Percentiles rank a stretch among this genome's conserved stretches.
Conservation (phyloP, 2,888 invertebrate genomes). For the Andricus curvator region DNA sequence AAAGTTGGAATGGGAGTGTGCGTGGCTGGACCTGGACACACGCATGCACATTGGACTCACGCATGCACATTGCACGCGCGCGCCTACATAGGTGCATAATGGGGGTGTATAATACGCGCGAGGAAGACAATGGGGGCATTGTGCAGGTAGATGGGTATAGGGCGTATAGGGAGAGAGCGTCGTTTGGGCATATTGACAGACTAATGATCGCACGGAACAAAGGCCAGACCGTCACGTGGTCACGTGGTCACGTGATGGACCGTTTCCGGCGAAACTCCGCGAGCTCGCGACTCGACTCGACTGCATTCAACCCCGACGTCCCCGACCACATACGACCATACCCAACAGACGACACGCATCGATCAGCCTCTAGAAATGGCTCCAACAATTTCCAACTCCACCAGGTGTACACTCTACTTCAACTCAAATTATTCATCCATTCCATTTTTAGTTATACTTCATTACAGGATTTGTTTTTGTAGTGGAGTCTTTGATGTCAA, state of each 20-base stretch:
- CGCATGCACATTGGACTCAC: constrained; percentile 64
- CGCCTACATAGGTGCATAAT: constrained; percentile 73
- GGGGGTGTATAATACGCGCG: constrained; percentile 75
- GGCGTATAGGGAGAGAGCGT: constrained; percentile 67
- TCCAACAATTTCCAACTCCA: not conserved
- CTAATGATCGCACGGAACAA: constrained; percentile 77
- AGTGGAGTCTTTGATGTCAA: too few species aligned
- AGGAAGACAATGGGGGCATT: constrained; percentile 77
- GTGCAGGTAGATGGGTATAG: constrained; percentile 74
- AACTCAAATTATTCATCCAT: not conserved
- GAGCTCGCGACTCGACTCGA: constrained; percentile 59
- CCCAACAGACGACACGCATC: constrained; percentile 70
- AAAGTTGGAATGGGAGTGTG: constrained; percentile 34
- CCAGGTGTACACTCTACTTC: not conserved
- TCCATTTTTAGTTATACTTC: not conserved
- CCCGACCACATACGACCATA: constrained; percentile 56
- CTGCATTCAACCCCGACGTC: constrained; percentile 57
- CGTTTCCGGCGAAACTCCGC: constrained; percentile 74
- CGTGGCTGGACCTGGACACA: constrained; percentile 60
- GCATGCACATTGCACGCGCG: constrained; percentile 74
- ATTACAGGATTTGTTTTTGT: too few species aligned
- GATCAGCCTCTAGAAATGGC: constrained; percentile 64
- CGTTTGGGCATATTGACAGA: constrained; percentile 78
- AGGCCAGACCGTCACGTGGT: constrained; percentile 76
- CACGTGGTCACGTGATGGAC: constrained; percentile 77